phyloP scores from a whole-genome alignment of 2,888 invertebrate species.

The Clostera curtula region DNA sequence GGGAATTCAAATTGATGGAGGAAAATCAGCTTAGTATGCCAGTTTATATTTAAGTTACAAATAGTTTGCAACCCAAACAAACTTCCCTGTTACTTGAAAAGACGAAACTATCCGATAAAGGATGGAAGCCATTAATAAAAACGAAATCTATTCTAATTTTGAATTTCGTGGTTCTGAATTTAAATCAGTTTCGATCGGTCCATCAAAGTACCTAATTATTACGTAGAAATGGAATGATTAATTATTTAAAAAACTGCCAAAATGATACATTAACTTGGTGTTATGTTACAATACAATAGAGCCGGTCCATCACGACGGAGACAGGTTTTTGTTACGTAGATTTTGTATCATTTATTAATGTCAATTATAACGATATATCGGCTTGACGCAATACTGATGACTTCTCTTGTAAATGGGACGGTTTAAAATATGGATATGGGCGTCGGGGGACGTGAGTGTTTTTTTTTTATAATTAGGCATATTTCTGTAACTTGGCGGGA shows the following conservation, averaged over 20 bases:
- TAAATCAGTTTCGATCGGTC: too few relatives aligned
- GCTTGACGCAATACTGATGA: constrained; percentile 23
- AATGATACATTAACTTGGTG: constrained; percentile 5
- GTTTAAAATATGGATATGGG: constrained; percentile 2
- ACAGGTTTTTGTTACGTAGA: constrained; percentile 28
- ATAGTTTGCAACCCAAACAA: too few relatives aligned
- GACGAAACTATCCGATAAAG: too few relatives aligned
- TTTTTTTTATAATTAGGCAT: background rate
- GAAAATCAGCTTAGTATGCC: too few relatives aligned
- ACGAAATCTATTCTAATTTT: too few relatives aligned
- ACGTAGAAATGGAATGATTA: background rate
- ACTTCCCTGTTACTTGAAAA: too few relatives aligned
- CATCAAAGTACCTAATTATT: background rate
- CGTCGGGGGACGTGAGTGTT: constrained; percentile 1
- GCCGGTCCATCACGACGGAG: constrained; percentile 14
- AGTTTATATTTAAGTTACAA: too few relatives aligned
- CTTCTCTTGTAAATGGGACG: constrained; percentile 5
- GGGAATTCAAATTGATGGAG: too few relatives aligned
- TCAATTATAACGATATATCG: constrained; percentile 51
- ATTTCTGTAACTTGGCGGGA: too few relatives aligned
- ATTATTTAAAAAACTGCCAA: constrained; percentile 1
- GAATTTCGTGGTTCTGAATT: too few relatives aligned
- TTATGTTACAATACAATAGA: constrained; percentile 9
- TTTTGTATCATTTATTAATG: constrained; percentile 51
- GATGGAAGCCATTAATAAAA: too few relatives aligned